phyloP scores from a whole-genome alignment of 2,113 vertebrate genomes.

The Oceanodroma tethys region DNA sequence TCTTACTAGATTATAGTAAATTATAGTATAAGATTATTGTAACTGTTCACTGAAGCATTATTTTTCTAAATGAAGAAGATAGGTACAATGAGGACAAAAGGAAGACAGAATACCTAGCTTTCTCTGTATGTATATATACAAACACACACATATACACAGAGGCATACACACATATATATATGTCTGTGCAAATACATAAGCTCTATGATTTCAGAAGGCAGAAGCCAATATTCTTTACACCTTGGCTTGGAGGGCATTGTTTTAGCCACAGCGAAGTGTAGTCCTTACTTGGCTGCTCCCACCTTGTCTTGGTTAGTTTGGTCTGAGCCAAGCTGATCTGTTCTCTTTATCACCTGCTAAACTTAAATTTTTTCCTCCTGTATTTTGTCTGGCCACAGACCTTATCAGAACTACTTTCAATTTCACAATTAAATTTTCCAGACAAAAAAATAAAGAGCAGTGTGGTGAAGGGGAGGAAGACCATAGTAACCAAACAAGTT shows the following conservation, averaged over 20 bases:
- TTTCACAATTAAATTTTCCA: not conserved
- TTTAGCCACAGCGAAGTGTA: not conserved
- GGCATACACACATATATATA: rapidly evolving
- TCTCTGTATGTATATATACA: not conserved
- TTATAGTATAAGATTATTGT: not conserved
- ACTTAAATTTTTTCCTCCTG: not conserved
- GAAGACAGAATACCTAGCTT: not conserved
- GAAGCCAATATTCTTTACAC: not conserved
- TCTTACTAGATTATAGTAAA: no score
- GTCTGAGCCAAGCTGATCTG: not conserved
- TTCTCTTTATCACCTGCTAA: not conserved
- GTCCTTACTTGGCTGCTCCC: not conserved
- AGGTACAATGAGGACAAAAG: not conserved
- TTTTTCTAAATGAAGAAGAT: not conserved
- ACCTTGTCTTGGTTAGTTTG: not conserved
- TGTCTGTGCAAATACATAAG: not conserved
- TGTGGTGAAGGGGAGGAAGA: not conserved
- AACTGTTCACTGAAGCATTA: not conserved
- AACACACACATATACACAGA: not conserved
- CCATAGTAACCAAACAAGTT: not conserved
- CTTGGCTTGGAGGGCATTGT: not conserved
- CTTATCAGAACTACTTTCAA: not conserved
- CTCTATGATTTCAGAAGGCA: not conserved
- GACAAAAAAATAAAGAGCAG: not conserved
- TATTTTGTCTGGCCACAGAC: not conserved